These are phyloP conservation scores for Seira ritae DNA, from an alignment of 2,888 invertebrate genomes.

Conservation along the genomic window DNA sequence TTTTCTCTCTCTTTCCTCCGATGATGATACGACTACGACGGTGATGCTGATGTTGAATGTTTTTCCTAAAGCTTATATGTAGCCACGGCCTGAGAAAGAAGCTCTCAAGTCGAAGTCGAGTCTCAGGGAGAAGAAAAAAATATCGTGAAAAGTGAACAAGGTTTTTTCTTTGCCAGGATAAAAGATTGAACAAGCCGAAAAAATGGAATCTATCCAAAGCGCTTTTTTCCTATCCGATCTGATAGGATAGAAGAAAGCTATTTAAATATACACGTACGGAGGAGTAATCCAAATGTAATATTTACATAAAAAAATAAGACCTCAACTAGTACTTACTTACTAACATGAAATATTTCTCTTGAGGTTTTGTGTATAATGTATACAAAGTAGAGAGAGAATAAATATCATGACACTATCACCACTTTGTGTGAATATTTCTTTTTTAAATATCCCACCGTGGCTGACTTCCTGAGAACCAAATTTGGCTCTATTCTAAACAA, in stretches of 20 bases:
- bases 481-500: too few relatives aligned
- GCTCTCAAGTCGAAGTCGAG: slow-evolving; percentile 19
- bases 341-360: not conserved
- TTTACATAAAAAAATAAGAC: not conserved
- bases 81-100: slow-evolving; percentile 39
- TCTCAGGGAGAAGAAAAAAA: slow-evolving; percentile 23
- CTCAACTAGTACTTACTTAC: too few relatives aligned
- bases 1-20: too few relatives aligned
- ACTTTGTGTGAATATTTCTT: not conserved
- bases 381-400: not conserved
- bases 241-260: too few relatives aligned
- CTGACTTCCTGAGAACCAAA: too few relatives aligned
- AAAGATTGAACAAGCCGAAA: slow-evolving; percentile 42
- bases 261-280: not conserved
- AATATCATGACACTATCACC: not conserved
- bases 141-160: slow-evolving; percentile 56
- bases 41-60: not conserved
- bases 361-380: too few relatives aligned
- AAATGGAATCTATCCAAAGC: slow-evolving; percentile 61
- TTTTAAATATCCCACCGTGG: too few relatives aligned
- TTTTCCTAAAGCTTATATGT: slow-evolving; percentile 36
- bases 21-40: too few relatives aligned
- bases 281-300: not conserved
- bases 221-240: not conserved
- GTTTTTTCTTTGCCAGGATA: slow-evolving; percentile 54